Base-by-base conservation (phyloP, 64 coral and sea anemone species). In the Stylophora pistillata region DNA sequence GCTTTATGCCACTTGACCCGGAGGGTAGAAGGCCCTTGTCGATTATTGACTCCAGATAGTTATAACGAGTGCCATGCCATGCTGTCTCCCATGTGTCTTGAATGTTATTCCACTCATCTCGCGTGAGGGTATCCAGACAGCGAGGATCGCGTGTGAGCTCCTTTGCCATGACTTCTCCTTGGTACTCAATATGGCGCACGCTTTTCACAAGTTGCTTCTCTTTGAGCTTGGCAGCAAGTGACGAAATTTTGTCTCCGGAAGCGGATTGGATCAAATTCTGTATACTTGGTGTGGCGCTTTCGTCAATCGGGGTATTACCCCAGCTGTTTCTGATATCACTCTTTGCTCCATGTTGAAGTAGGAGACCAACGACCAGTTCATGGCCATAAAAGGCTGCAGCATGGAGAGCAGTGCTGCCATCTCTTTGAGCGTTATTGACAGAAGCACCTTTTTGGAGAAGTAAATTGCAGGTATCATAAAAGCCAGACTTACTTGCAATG, bases 401-500 rank as follows among this genome's bases (percentile, higher is more conserved):
- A n/a, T 91, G 89, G 12, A 91, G 81, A 23, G 89, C 34, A 17
- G 81, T 91, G 53, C 89, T 91, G 25, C 89, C 89, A 86, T 86
- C 81, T 68, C 37, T 74, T 55, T 91, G 89, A 10, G 26, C 55
- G 32, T 86, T 74, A 34, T 86, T 91, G 5, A 91, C 57, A 69
- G 72, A 71, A 17, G 80, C 81, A 15, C 89, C 89, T 52, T 65
- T 75, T 27, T 62, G 9, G 18, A 91, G 74, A 18, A 91, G 89
- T 28, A 75, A 21, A 26, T 91, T 84, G 33, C 21, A 58, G 28
- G 73, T 86, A 54, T 91, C 89, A 65, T 86, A 91, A 41, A 91
- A 91, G 18, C 89, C 89, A 55, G 89, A 86, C 30, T 84, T 85
- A 60, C 71, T 61, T 73, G 89, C 80, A 0, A 91, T 37, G 33